Evolutionary conservation across 2,797 vertebrate species (phyloP).

Genomic region (Falco columbarius): DNA sequence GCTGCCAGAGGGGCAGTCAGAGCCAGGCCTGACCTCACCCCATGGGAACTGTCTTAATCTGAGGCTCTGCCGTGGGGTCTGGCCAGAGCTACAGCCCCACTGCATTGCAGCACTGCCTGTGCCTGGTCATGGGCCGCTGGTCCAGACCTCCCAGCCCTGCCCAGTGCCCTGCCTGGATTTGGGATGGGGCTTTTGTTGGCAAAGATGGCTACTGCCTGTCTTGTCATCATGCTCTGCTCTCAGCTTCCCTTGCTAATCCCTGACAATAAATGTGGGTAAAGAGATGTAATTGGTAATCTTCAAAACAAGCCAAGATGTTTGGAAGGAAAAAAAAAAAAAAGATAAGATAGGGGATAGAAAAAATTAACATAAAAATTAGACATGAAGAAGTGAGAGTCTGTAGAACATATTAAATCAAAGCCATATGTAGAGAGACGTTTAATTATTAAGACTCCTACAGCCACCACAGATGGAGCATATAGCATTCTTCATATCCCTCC

Average conservation of each 20-base stretch:
- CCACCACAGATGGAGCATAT: neutral
- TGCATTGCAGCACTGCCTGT: rapidly evolving
- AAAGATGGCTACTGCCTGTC: neutral
- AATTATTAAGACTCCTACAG: neutral
- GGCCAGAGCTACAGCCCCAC: neutral
- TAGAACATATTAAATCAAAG: neutral
- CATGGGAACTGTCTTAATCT: neutral
- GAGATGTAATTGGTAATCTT: neutral
- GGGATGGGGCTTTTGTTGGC: neutral
- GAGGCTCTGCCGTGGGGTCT: neutral
- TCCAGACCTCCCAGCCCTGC: rapidly evolving
- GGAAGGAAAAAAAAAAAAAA: neutral
- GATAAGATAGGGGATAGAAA: neutral
- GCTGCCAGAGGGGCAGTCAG: neutral
- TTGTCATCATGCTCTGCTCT: rapidly evolving
- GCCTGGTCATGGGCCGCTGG: neutral
- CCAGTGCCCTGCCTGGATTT: rapidly evolving
- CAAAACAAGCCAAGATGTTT: neutral
- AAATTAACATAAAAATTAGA: neutral
- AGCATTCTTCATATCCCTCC: neutral
- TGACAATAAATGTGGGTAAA: neutral
- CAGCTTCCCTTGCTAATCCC: neutral
- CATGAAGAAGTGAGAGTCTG: neutral
- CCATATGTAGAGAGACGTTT: neutral
- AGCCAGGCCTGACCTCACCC: neutral